A percentile compares a stretch with the other conserved stretches of the same genome.
Evolutionary conservation across 2,797 vertebrate genomes (phyloP).

Genomic region (Ficedula albicollis): DNA sequence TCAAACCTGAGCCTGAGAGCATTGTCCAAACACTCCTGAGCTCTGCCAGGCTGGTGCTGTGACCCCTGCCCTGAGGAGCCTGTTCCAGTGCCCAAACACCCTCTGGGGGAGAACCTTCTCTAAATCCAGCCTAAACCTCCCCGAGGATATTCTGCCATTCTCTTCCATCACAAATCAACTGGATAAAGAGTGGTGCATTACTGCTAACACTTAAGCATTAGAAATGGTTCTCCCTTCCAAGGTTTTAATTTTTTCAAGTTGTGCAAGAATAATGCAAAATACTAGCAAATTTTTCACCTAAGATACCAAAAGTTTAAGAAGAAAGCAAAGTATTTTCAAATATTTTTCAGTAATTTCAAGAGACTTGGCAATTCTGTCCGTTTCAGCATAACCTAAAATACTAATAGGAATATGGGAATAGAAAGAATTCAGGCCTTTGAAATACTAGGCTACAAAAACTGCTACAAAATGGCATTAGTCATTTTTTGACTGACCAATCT

Average conservation of each 20-base stretch:
- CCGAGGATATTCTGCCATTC: neutral
- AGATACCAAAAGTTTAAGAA: neutral
- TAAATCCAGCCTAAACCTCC: neutral
- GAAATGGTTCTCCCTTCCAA: neutral
- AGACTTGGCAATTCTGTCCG: neutral
- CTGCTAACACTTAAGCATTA: neutral
- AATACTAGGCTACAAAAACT: neutral
- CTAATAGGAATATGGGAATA: neutral
- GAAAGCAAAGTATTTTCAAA: neutral
- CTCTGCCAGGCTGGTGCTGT: neutral
- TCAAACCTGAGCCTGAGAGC: neutral
- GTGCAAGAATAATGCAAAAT: neutral
- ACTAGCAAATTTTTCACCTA: neutral
- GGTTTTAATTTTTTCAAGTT: neutral
- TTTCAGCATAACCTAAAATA: neutral
- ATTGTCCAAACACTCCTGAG: accelerated
- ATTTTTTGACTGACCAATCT: neutral
- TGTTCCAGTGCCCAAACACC: accelerated
- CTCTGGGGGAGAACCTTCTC: neutral
- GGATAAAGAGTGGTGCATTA: neutral
- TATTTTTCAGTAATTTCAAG: neutral
- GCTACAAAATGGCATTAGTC: neutral
- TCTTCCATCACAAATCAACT: neutral
- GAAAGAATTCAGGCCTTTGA: neutral
- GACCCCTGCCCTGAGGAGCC: neutral